Base-by-base conservation (phyloP, 2,797 vertebrate species). In the Poecilia picta region DNA sequence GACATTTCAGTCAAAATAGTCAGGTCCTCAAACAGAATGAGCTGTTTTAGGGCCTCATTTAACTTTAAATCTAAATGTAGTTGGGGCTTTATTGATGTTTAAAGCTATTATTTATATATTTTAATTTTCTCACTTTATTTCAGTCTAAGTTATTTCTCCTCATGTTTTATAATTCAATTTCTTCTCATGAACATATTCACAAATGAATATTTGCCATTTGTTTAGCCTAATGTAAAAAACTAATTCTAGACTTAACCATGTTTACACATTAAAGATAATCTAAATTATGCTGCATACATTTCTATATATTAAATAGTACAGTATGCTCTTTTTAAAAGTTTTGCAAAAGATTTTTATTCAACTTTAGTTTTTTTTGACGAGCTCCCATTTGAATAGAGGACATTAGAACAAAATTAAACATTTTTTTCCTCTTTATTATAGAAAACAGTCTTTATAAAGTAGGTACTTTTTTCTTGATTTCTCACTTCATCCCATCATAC, bases 401-500 rank as follows among this genome's bases (percentile, higher is more conserved):
- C 77, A 79, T 84, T 73, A 79, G 49, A 68, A 33, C 73, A 51
- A 83, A 87, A 89, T 51, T 51, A 74, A 71, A 81, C 70, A 76
- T 59, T 79, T 8, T 74, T 7, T 72, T 64, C 49, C 41, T 43
- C 77, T 87, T 82, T 74, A 83, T 47, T 68, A 43, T 25, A 5
- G 10, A 68, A 66, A 68, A 25, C 25, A 15, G 43, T 45, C 78
- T 87, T 81, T 68, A 85, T 55, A n/a, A 77, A 68, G 74, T 84
- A 85, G 87, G 89, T 72, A 74, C 79, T 76, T 39, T 79, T 84
- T 81, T 87, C 71, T 79, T 76, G 75, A 78, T 85, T 87, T 81
- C 70, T 86, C 87, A 84, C 87, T 93, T 85, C 64, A 84, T 85
- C 73, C 83, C 46, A 82, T 83, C 81, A 80, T 76, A 74, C 55